Evolutionary conservation across 2,888 invertebrate genomes (phyloP), one percentile per base, ranked within the genome.

Genomic region (Steinernema carpocapsae): DNA sequence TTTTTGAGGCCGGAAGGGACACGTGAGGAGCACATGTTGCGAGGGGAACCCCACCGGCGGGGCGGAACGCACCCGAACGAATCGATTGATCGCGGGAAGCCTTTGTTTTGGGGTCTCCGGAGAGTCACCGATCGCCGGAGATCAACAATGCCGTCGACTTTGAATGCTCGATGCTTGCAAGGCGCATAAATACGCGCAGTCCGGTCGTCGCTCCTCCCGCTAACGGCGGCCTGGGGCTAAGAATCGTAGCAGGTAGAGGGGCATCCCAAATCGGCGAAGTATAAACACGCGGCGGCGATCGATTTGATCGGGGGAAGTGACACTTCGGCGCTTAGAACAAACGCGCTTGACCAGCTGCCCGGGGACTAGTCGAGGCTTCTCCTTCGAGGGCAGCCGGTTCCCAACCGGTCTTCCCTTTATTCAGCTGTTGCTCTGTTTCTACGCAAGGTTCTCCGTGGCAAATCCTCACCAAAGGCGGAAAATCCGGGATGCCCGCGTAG

Each of bases 261-360:
- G 14, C 51, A n/a, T 19, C 14, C 14, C 51, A 26, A 56, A 43
- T 56, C 56, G 26, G 10, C 26, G 64, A 26, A 17, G 64, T 10
- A 37, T 32, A 64, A 64, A 64, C 64, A 64, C 64, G 64, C 64
- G 64, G 64, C 64, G 64, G 24, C 64, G 64, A 64, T 64, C 64
- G 64, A 64, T 64, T 48, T 12, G 52, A 24, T 37, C 37, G 37
- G 37, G 37, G 4, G 37, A 37, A 37, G 10, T 37, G 4, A 37
- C 37, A 37, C 37, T 37, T 37, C 10, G 37, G 37, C 37, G 37
- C 37, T 37, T 37, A 37, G 37, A 37, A 37, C 37, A 37, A 37
- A 37, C 37, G 37, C 37, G 37, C 37, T 37, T 37, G 37, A 37
- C 37, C 37, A 37, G 37, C 37, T 37, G 56, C 56, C 37, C 29